phyloP scores from a whole-genome alignment of 64 coral and sea anemone species.

The Porites lutea region DNA sequence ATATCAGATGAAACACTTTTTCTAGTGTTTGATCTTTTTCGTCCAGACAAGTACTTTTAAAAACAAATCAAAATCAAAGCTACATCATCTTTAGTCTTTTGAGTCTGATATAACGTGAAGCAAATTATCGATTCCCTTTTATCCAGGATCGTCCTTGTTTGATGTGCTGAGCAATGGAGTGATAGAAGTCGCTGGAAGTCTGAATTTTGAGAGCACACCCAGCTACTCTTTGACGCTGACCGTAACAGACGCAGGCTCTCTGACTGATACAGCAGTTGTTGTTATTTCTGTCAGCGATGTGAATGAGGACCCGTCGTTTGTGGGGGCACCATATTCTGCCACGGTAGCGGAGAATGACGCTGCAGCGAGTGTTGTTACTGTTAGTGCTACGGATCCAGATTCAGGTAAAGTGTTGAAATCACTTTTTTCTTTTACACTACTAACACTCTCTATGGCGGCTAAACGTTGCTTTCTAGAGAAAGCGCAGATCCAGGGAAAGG shows the following conservation, averaged over 20 bases:
- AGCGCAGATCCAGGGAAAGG: too few species aligned
- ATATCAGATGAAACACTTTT: too few species aligned
- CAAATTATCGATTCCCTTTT: too few species aligned
- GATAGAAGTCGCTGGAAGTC: conserved; percentile 56
- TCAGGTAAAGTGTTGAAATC: neutral
- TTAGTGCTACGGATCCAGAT: conserved; percentile 50
- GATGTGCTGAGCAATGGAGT: conserved; percentile 37
- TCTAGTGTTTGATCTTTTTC: too few species aligned
- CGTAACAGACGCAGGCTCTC: conserved; percentile 28
- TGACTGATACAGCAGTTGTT: conserved; percentile 36
- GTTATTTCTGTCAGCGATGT: conserved; percentile 23
- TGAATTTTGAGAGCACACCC: conserved; percentile 44
- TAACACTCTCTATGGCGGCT: too few species aligned
- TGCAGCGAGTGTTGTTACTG: conserved; percentile 59
- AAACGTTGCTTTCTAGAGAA: too few species aligned
- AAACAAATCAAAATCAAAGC: too few species aligned
- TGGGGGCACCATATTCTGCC: conserved; percentile 45
- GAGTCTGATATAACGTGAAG: too few species aligned
- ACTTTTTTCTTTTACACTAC: too few species aligned
- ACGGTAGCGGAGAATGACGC: conserved; percentile 55
- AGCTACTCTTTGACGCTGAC: conserved; percentile 49
- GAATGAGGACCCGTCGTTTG: conserved; percentile 48
- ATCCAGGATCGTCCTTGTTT: conserved; percentile 45
- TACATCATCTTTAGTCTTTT: too few species aligned
- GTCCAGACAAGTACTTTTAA: too few species aligned